phyloP scores from a whole-genome alignment of 2,888 invertebrate genomes.

The Hydriomena furcata region DNA sequence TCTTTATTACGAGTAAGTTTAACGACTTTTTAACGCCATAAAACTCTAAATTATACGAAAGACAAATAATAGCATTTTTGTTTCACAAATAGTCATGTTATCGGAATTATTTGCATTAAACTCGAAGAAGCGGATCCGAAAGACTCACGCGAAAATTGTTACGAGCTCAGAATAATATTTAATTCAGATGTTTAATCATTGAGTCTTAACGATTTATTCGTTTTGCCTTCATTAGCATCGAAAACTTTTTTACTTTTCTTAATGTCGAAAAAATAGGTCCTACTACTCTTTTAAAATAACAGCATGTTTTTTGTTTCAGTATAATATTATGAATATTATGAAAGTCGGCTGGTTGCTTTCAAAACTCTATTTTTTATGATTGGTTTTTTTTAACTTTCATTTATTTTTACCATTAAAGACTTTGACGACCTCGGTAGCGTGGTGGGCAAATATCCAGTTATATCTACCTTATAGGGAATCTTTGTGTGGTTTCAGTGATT shows the following conservation, averaged over 20 bases:
- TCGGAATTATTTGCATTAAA: conserved; percentile 34
- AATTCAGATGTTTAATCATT: conserved; percentile 19
- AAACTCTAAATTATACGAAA: conserved; percentile 30
- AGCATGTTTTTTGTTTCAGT: too few relatives aligned
- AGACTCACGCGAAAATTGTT: conserved; percentile 29
- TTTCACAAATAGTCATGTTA: conserved; percentile 29
- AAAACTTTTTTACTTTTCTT: background rate
- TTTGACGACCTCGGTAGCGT: too few relatives aligned
- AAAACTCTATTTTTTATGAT: too few relatives aligned
- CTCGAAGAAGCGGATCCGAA: conserved; percentile 14
- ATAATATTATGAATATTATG: too few relatives aligned
- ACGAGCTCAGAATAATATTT: conserved; percentile 27
- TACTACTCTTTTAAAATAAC: too few relatives aligned
- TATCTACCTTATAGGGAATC: too few relatives aligned
- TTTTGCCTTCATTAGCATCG: conserved; percentile 6
- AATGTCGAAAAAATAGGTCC: too few relatives aligned
- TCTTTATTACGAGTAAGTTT: conserved; percentile 24
- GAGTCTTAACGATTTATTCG: conserved; percentile 16
- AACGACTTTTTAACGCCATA: conserved; percentile 33
- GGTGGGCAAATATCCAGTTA: too few relatives aligned
- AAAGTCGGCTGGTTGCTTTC: too few relatives aligned
- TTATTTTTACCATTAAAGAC: too few relatives aligned
- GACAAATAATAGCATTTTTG: conserved; percentile 30
- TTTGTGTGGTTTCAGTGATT: background rate
- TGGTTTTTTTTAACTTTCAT: too few relatives aligned